phyloP scores from a whole-genome alignment of 2,888 invertebrate genomes.

The Caenorhabditis wallacei region DNA sequence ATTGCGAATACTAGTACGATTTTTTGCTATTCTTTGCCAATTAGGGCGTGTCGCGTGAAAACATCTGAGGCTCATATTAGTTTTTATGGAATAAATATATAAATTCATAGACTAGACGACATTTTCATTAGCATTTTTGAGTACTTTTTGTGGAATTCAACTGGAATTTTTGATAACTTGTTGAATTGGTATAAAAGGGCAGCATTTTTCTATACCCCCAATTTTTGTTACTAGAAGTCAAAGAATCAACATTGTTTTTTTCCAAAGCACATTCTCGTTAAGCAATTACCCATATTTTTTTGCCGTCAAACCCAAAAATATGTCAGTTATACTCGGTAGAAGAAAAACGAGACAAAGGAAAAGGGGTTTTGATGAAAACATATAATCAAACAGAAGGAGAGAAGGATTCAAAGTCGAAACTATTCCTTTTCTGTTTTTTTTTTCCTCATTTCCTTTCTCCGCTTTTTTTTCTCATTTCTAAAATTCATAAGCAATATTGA shows the following conservation, averaged over 20 bases:
- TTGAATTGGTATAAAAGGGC: no score
- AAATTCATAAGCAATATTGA: no score
- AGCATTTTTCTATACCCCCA: no score
- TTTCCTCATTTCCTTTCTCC: background rate
- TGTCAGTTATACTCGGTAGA: background rate
- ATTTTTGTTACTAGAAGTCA: no score
- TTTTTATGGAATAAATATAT: constrained; percentile 5
- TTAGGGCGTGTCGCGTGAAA: constrained; percentile 4
- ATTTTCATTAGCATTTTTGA: background rate
- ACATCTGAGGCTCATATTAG: constrained; percentile 44
- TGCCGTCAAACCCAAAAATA: background rate
- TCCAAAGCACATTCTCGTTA: background rate
- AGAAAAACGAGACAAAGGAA: background rate
- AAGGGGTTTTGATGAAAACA: constrained; percentile 5
- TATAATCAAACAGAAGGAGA: constrained; percentile 1
- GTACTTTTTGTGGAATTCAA: no score
- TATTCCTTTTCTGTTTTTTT: background rate
- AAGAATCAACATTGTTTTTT: background rate
- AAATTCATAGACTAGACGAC: background rate
- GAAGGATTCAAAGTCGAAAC: no score
- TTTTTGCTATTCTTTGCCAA: constrained; percentile 36
- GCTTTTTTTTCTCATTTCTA: background rate
- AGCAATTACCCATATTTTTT: constrained; percentile 13
- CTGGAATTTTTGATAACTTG: no score
- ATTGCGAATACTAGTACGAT: constrained; percentile 33